Evolutionary conservation across 2,797 vertebrate species (phyloP), one percentile per base, ranked within the genome.

Genomic region (Aselliscus stoliczkanus): DNA sequence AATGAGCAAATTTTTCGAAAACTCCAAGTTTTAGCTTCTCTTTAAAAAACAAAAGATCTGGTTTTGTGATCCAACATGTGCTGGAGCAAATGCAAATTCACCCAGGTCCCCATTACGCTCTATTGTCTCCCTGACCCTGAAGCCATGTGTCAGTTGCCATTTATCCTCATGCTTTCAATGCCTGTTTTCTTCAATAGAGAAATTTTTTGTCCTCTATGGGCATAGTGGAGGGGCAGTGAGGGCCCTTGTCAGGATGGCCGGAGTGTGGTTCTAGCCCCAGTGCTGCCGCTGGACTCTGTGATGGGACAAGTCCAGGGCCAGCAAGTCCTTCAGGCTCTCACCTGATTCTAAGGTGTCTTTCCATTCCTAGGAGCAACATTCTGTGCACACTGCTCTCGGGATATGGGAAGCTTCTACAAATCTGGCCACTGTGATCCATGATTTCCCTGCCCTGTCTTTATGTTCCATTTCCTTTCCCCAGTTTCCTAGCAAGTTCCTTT

Each of bases 401-500:
- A 70, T 52, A 8, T 42, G 14, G 18, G 50, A 76, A 80, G 39
- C 50, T 29, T 89, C 42, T 62, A 62, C 34, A 44, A 54, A 75
- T 76, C 42, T 2, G 20, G 54, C 44, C 69, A 80, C 69, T 70
- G 11, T 44, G 54, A 60, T 39, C 39, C 2, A 1, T 10, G 17
- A 83, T 42, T 56, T 90, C 56, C 47, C 4, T 56, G 44, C 93
- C 21, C 27, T 58, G 47, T 50, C 79, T 96, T 93, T 73, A 67
- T 77, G 44, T 89, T 56, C 44, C 27, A 44, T 62, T 95, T 92
- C 60, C 77, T 94, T 85, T 75, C 50, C 47, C 47, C 65, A 88
- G 21, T 47, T 86, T 94, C 64, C 70, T 75, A 70, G 52, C 21
- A 88, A 82, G 29, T 90, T 96, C 52, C 69, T 95, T 94, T 67